Evolutionary conservation across 2,888 invertebrate species (phyloP).

Genomic region (Tenthredo notha): DNA sequence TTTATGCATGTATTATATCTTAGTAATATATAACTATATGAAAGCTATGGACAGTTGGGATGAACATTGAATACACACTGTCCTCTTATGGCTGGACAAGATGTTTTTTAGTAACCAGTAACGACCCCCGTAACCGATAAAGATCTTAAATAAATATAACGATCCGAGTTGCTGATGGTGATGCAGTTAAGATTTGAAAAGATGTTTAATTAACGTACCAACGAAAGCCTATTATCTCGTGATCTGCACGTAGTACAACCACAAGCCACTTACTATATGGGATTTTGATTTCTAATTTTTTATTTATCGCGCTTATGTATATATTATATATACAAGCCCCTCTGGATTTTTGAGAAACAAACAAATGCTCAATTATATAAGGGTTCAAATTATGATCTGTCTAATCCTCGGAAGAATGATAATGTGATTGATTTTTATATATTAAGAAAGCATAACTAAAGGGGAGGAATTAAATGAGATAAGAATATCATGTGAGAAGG

Average conservation of each 20-base stretch:
- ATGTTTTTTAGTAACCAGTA: not conserved
- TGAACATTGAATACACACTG: not conserved
- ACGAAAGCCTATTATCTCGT: not conserved
- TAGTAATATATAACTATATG: slow-evolving; percentile 25
- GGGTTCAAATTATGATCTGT: not conserved
- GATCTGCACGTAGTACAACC: not conserved
- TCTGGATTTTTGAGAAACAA: not conserved
- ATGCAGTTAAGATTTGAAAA: slow-evolving; percentile 11
- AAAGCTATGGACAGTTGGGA: not conserved
- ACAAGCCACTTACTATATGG: not conserved
- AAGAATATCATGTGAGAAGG: not conserved
- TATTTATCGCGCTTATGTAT: slow-evolving; percentile 10
- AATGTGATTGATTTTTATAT: too few species aligned
- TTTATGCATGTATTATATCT: not conserved
- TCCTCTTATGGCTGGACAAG: not conserved
- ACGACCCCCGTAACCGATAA: slow-evolving; percentile 10
- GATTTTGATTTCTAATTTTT: slow-evolving; percentile 1
- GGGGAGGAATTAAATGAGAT: not conserved
- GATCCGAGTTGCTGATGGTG: not conserved
- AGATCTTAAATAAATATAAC: slow-evolving; percentile 42
- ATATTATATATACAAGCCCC: too few species aligned
- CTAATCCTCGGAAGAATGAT: not conserved
- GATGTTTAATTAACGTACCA: slow-evolving; percentile 13
- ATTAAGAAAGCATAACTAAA: not conserved
- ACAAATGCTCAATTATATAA: not conserved